Percentiles rank a stretch among this genome's conserved stretches.
phyloP scores from a whole-genome alignment of 37 sponge, comb jelly and placozoan species.

The Ephydatia muelleri region DNA sequence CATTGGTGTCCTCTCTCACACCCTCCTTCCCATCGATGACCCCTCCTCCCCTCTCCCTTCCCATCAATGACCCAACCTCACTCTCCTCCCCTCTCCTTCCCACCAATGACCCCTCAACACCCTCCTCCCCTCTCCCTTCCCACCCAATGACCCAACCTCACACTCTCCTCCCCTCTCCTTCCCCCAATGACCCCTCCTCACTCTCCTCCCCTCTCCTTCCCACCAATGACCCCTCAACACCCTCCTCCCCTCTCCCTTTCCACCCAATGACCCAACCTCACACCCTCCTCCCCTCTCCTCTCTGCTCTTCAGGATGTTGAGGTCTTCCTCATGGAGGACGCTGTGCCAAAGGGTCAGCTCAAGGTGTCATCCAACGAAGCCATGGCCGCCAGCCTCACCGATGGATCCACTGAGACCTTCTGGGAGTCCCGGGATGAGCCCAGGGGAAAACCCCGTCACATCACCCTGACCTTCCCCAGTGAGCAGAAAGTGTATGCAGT shows the following conservation, averaged over 20 bases:
- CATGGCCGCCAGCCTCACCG: constrained; percentile 85
- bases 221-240: no score
- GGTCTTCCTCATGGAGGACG: constrained; percentile 58
- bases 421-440: constrained; percentile 94
- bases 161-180: no score
- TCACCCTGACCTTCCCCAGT: constrained; percentile 65
- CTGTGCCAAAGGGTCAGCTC: constrained; percentile 45
- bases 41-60: constrained; percentile 1
- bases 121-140: neutral
- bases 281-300: no score
- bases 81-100: no score
- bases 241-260: neutral
- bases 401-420: constrained; percentile 95
- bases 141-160: no score
- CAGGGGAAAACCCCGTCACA: constrained; percentile 29
- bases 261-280: no score
- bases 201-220: no score
- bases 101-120: no score
- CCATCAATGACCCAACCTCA: no score
- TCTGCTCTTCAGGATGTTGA: constrained; percentile 32
- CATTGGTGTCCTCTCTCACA: neutral
- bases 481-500: constrained; percentile 39
- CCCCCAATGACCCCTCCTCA: no score
- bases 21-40: neutral
- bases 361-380: constrained; percentile 86